Evolutionary conservation across 2,888 invertebrate genomes (phyloP).

Genomic region (Eustalomyia histrio): DNA sequence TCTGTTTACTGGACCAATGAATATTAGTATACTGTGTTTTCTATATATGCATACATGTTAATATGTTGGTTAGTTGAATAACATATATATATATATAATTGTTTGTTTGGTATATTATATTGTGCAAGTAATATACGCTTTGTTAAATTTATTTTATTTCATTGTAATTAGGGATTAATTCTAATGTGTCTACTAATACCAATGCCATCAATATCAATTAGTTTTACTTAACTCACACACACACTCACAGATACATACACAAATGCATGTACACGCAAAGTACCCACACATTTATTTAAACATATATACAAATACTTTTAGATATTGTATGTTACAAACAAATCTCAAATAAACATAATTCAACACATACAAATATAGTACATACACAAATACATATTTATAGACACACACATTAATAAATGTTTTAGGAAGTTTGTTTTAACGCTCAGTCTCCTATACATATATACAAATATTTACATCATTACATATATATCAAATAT

Average conservation of each 20-base stretch:
- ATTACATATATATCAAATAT: conserved; percentile 3
- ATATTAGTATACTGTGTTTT: conserved; percentile 11
- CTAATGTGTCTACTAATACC: conserved; percentile 66
- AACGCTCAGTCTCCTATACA: conserved; percentile 11
- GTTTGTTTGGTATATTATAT: conserved; percentile 27
- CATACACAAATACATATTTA: conserved; percentile 7
- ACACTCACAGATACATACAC: conserved; percentile 12
- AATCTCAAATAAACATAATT: conserved; percentile 8
- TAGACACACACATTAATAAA: conserved; percentile 41
- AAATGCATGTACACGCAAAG: conserved; percentile 14
- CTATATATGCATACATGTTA: neutral
- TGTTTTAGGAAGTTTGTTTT: conserved; percentile 22
- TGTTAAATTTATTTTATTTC: conserved; percentile 68
- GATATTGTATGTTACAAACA: neutral
- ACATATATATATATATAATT: neutral
- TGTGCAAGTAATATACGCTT: conserved; percentile 64
- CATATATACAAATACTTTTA: conserved; percentile 11
- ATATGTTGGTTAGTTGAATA: neutral
- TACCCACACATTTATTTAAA: neutral
- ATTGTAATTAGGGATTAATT: conserved; percentile 69
- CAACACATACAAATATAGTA: neutral
- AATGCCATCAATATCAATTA: conserved; percentile 68
- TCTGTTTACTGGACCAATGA: conserved; percentile 36
- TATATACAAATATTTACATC: conserved; percentile 9
- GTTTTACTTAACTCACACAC: conserved; percentile 39